Conservation (phyloP, 2,113 vertebrate genomes). For the Physeter macrocephalus region DNA sequence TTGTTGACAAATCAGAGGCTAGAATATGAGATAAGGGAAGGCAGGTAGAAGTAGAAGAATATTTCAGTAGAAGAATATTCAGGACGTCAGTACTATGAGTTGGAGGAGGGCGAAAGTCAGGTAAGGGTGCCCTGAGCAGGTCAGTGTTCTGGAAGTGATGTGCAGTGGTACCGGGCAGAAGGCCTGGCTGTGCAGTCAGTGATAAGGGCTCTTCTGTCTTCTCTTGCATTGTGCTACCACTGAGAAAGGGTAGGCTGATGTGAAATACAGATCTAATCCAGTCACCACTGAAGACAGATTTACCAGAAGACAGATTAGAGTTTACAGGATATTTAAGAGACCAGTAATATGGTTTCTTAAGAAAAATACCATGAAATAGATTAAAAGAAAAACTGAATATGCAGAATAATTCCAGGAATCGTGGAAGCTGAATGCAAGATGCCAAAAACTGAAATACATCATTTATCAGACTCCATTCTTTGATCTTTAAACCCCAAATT, state of each 20-base stretch:
- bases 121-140: neutral
- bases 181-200: no score
- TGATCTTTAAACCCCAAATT: conserved; percentile 36
- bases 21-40: neutral
- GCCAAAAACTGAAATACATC: conserved; percentile 31
- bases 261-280: neutral
- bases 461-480: conserved; percentile 34
- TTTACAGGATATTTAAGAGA: neutral
- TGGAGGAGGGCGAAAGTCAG: neutral
- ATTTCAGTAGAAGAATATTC: no score
- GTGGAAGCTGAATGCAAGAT: neutral
- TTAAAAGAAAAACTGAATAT: conserved; percentile 38
- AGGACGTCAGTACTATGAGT: neutral
- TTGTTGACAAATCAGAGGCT: neutral
- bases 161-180: neutral
- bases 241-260: neutral
- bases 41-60: neutral
- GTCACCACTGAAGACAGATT: neutral
- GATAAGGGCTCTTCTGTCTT: neutral
- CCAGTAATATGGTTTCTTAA: neutral
- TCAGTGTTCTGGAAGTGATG: neutral
- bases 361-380: conserved; percentile 43
- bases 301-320: conserved; percentile 17
- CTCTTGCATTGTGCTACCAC: neutral
- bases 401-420: conserved; percentile 55